Evolutionary conservation across 2,797 vertebrate species (phyloP).

Genomic region (Channa striata): DNA sequence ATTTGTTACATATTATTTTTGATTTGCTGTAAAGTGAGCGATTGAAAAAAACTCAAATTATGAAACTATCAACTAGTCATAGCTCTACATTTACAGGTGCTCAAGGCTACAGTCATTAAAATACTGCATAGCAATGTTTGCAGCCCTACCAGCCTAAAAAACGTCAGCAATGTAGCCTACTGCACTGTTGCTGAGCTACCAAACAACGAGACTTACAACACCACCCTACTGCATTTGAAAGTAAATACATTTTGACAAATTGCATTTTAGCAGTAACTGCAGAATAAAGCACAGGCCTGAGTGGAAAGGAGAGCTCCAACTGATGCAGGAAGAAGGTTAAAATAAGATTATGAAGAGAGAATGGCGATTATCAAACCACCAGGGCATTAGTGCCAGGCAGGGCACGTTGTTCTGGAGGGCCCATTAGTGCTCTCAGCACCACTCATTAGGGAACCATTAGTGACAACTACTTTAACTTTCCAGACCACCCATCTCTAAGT

Average conservation of each 20-base stretch:
- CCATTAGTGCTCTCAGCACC: constrained; percentile 72
- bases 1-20: not conserved
- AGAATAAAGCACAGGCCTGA: constrained; percentile 17
- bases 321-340: constrained; percentile 34
- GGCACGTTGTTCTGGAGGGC: constrained; percentile 42
- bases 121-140: not conserved
- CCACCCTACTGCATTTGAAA: constrained; percentile 1
- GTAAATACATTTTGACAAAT: constrained; percentile 25
- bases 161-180: constrained; percentile 27
- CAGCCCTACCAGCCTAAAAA: not conserved
- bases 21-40: not conserved
- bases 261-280: constrained; percentile 16
- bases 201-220: constrained; percentile 20
- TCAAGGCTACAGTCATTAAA: not conserved
- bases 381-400: constrained; percentile 69
- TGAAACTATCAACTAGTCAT: not conserved
- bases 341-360: constrained; percentile 69
- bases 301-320: constrained; percentile 28
- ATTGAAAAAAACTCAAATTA: not conserved
- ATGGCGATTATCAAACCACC: constrained; percentile 65
- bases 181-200: constrained; percentile 13
- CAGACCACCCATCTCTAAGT: constrained; percentile 69
- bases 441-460: constrained; percentile 75
- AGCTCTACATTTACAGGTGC: not conserved
- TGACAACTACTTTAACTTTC: constrained; percentile 70